A percentile compares a stretch with the other conserved stretches of the same genome.
phyloP scores from a whole-genome alignment of 2,888 invertebrate genomes.

The Ceramica pisi region DNA sequence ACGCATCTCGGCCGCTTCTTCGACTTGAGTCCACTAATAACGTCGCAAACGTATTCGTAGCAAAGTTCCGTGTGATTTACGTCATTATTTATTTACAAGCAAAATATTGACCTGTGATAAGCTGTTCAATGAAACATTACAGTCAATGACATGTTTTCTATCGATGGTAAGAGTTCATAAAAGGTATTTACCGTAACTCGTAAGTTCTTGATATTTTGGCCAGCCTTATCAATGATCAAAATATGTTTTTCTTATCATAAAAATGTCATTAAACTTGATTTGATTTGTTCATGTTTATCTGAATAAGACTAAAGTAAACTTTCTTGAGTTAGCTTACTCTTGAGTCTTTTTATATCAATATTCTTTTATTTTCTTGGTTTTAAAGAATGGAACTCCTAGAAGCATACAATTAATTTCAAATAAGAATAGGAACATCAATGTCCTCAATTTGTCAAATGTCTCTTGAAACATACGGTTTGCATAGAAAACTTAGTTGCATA shows the following conservation, averaged over 20 bases:
- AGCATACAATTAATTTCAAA: too few species aligned
- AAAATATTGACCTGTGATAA: slow-evolving; percentile 16
- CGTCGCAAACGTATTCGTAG: background rate
- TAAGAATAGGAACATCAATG: too few species aligned
- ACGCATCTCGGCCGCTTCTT: slow-evolving; percentile 55
- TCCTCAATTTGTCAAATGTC: too few species aligned
- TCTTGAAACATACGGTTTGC: too few species aligned
- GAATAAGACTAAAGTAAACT: too few species aligned
- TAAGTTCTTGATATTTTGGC: background rate
- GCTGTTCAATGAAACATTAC: background rate
- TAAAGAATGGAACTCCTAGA: background rate
- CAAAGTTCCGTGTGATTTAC: slow-evolving; percentile 6
- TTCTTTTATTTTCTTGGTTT: background rate
- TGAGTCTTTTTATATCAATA: background rate
- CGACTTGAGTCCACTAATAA: slow-evolving; percentile 22
- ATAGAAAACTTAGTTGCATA: too few species aligned
- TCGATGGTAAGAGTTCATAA: background rate
- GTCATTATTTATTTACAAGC: slow-evolving; percentile 29
- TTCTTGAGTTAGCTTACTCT: background rate
- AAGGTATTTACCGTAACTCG: slow-evolving; percentile 5
- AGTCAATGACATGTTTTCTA: background rate
- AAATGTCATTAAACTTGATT: background rate
- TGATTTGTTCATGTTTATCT: background rate
- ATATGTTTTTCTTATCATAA: slow-evolving; percentile 11
- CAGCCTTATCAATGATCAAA: background rate